Evolutionary conservation across 2,888 invertebrate genomes (phyloP).

Genomic region (Heliconius aoede): DNA sequence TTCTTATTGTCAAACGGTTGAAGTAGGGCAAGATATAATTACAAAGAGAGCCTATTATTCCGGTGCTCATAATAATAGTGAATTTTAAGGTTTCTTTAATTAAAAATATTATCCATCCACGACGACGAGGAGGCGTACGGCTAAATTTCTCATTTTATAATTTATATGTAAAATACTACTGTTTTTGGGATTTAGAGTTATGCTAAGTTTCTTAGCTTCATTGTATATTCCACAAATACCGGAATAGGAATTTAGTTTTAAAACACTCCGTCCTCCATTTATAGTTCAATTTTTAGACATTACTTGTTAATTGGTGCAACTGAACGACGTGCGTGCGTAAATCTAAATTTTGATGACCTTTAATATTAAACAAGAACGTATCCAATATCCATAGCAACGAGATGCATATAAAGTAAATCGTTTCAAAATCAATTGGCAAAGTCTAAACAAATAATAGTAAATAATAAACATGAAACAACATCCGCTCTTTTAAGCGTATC

Average conservation of each 20-base stretch:
- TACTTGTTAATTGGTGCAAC: too few species aligned
- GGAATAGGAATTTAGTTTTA: too few species aligned
- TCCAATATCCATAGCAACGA: background rate
- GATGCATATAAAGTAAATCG: background rate
- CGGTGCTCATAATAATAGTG: background rate
- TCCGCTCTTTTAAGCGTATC: constrained; percentile 9
- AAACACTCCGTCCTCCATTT: too few species aligned
- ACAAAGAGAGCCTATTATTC: background rate
- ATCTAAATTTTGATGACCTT: background rate
- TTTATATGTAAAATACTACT: background rate
- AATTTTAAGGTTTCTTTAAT: constrained; percentile 12
- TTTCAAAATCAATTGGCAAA: constrained; percentile 1
- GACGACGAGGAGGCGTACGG: background rate
- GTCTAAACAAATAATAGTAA: constrained; percentile 7
- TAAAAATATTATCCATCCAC: background rate
- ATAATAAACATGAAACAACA: constrained; percentile 16
- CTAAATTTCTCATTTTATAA: background rate
- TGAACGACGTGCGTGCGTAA: too few species aligned
- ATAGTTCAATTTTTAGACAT: too few species aligned
- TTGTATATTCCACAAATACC: too few species aligned
- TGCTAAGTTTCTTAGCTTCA: too few species aligned
- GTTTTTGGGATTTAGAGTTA: too few species aligned
- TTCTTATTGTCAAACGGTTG: background rate
- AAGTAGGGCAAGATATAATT: background rate
- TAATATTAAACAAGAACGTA: background rate